Evolutionary conservation across 2,113 vertebrate genomes (phyloP).

Genomic region (Onychorhynchus coronatus): DNA sequence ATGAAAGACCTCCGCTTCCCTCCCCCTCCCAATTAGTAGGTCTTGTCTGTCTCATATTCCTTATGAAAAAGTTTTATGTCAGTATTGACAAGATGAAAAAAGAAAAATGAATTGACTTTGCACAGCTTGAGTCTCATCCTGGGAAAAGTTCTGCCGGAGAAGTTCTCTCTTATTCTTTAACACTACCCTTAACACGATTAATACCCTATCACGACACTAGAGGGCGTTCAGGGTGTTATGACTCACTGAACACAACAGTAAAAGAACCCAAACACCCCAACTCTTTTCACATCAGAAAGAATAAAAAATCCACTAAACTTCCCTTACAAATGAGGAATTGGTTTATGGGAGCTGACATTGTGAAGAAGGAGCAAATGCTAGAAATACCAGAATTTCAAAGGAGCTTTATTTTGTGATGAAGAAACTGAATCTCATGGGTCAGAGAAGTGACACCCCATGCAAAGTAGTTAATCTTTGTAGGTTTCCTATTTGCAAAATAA

Average conservation of each 20-base stretch:
- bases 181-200: background rate
- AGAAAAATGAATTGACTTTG: conserved; percentile 25
- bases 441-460: background rate
- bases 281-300: background rate
- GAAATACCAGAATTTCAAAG: background rate
- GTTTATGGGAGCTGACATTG: background rate
- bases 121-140: background rate
- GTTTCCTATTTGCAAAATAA: background rate
- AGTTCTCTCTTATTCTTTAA: background rate
- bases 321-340: background rate
- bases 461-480: background rate
- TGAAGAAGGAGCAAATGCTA: background rate
- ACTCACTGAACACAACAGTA: background rate
- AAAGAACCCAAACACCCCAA: background rate
- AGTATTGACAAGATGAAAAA: conserved; percentile 28
- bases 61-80: conserved; percentile 12
- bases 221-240: background rate
- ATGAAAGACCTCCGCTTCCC: background rate
- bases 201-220: background rate
- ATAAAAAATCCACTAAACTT: background rate
- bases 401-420: background rate
- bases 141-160: background rate
- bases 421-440: background rate
- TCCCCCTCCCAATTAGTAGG: background rate
- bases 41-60: background rate